These are phyloP conservation scores for Melanotaenia pygmaea DNA, from an alignment of 2,797 vertebrate species.

Conservation along the genomic window DNA sequence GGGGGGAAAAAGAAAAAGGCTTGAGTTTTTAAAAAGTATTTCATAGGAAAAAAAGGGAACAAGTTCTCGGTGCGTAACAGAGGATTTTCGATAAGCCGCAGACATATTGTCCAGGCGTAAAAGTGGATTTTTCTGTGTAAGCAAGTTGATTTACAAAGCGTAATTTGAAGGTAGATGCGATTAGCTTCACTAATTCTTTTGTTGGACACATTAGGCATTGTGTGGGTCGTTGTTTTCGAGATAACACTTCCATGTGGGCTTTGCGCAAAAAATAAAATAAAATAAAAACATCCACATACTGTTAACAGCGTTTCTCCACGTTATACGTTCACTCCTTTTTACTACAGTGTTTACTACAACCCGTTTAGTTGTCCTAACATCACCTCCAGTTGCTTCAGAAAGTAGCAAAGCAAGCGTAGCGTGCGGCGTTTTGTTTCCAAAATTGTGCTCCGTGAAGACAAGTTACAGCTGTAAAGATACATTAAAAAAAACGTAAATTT, in stretches of 20 bases:
- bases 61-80: slow-evolving; percentile 70
- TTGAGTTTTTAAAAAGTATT: slow-evolving; percentile 42
- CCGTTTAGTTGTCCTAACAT: slow-evolving; percentile 78
- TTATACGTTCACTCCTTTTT: slow-evolving; percentile 34
- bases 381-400: slow-evolving; percentile 67
- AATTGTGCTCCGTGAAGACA: not conserved
- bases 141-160: slow-evolving; percentile 59
- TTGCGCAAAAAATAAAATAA: slow-evolving; percentile 37
- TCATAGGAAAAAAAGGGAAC: not conserved
- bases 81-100: slow-evolving; percentile 40
- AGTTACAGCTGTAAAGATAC: not conserved
- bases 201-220: slow-evolving; percentile 66
- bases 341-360: slow-evolving; percentile 65
- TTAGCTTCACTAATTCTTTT: slow-evolving; percentile 78
- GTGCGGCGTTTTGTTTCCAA: slow-evolving; percentile 21
- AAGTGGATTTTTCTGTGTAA: slow-evolving; percentile 61
- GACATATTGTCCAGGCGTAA: slow-evolving; percentile 60
- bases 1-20: not conserved
- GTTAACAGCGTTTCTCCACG: not conserved
- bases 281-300: slow-evolving; percentile 12
- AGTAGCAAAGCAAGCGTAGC: slow-evolving; percentile 69
- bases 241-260: slow-evolving; percentile 62
- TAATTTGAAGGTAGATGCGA: slow-evolving; percentile 62
- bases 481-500: not conserved
- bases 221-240: slow-evolving; percentile 65